phyloP scores from a whole-genome alignment of 1,140 invertebrate species.

The Trissolcus basalis region DNA sequence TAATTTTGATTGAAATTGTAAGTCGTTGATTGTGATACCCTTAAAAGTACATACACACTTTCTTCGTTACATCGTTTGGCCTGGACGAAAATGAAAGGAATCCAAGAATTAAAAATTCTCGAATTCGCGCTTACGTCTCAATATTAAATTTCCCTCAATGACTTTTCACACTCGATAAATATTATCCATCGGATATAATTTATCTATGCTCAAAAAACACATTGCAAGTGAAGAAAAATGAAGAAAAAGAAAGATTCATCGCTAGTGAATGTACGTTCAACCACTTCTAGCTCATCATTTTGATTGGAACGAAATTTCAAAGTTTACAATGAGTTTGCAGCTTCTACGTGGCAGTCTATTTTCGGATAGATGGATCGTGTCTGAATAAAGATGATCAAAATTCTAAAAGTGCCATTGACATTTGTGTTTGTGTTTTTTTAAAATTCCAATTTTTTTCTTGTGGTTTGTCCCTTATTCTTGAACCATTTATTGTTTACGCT shows the following conservation, averaged over 20 bases:
- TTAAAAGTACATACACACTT: slow-evolving; percentile 44
- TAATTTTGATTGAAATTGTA: too few species aligned
- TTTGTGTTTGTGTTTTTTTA: slow-evolving; percentile 19
- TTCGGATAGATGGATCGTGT: slow-evolving; percentile 34
- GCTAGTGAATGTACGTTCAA: too few species aligned
- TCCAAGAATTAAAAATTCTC: too few species aligned
- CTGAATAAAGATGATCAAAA: slow-evolving; percentile 38
- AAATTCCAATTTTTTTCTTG: slow-evolving; percentile 28
- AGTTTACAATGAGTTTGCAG: slow-evolving; percentile 28
- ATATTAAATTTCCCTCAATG: too few species aligned
- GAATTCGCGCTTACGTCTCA: too few species aligned
- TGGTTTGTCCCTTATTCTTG: slow-evolving; percentile 15
- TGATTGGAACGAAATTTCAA: too few species aligned
- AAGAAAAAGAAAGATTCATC: too few species aligned
- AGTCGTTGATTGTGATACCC: too few species aligned
- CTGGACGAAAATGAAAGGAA: too few species aligned
- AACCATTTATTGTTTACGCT: slow-evolving; percentile 7
- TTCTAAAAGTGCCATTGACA: slow-evolving; percentile 38
- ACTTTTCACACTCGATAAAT: slow-evolving; percentile 7
- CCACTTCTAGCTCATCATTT: too few species aligned
- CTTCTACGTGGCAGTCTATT: slow-evolving; percentile 55
- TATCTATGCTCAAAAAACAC: slow-evolving; percentile 33
- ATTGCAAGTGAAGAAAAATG: not conserved
- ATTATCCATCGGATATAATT: slow-evolving; percentile 37
- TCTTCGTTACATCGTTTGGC: slow-evolving; percentile 42